Conservation (phyloP, 2,797 vertebrate species). For the Linurgus olivaceus region DNA sequence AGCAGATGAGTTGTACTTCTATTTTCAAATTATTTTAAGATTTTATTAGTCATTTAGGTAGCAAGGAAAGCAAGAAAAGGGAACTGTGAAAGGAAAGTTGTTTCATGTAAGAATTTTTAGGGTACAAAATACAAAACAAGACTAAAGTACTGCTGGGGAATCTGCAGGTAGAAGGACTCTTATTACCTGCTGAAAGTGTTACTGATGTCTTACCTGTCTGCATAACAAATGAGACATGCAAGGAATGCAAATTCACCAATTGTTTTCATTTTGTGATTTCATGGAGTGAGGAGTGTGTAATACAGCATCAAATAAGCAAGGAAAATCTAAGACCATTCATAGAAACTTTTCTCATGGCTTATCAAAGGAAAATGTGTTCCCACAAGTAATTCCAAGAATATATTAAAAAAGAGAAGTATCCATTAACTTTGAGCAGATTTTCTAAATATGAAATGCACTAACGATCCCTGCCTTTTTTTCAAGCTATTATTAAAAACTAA, state of each 20-base stretch:
- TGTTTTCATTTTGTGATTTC: constrained; percentile 30
- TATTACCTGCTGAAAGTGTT: constrained; percentile 33
- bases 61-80: background rate
- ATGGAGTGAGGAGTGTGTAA: background rate
- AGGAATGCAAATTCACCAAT: constrained; percentile 7
- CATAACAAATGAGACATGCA: background rate
- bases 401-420: background rate
- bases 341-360: background rate
- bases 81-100: background rate
- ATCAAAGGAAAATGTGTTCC: background rate
- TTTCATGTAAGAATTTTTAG: background rate
- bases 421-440: background rate
- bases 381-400: background rate
- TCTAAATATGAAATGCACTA: background rate
- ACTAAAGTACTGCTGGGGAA: background rate
- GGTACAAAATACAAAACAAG: constrained; percentile 12
- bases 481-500: background rate
- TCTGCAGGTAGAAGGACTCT: constrained; percentile 12
- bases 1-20: constrained; percentile 10
- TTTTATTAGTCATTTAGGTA: background rate
- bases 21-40: constrained; percentile 51
- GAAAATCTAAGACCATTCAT: background rate
- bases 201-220: constrained; percentile 15
- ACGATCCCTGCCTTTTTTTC: background rate
- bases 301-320: background rate